Evolutionary conservation across 2,888 invertebrate species (phyloP), one percentile per base, ranked within the genome.

Genomic region (Peribatodes rhomboidaria): DNA sequence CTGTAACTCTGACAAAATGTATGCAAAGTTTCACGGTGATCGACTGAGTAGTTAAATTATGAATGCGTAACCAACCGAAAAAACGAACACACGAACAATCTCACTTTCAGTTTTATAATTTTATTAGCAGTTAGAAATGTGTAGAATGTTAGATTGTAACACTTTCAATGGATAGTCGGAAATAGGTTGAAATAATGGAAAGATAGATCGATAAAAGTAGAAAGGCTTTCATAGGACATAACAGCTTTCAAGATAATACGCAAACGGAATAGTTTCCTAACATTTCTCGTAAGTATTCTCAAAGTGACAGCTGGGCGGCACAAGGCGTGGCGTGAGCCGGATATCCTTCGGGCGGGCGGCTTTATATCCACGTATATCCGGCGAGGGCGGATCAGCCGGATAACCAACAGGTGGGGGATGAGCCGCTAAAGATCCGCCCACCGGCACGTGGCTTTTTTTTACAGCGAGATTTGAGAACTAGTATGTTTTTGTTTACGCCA

Each of bases 381-480:
- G 81, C 10, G 56, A 80, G 85, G 90, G 90, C 89, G 89, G 91
- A 90, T 91, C 89, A 89, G 87, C 87, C 86, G 91, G 93, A 93
- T 93, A 77, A 88, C 82, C 92, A 92, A 94, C 94, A 94, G 93
- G 94, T 94, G 89, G 89, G 86, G 93, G 93, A 93, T 93, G 93
- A 94, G 91, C 92, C 87, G 83, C 65, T 65, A 53, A 70, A 80
- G 88, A 86, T 84, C 85, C 92, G 92, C 93, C 93, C 92, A 88
- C 89, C 69, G 64, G 79, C 91, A 92, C 92, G 92, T 91, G 92
- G 49, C 10, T 39, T 56, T 70, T 27, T 75, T 68, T 67, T 67
- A 49, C 37, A 55, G 44, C 35, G 22, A 56, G 52, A 53, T 39
- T 37, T 58, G n/a, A 11, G 7, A 2, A 16, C 6, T 20, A 18